phyloP scores from a whole-genome alignment of 2,888 invertebrate species.

The Crossocerus cetratus region DNA sequence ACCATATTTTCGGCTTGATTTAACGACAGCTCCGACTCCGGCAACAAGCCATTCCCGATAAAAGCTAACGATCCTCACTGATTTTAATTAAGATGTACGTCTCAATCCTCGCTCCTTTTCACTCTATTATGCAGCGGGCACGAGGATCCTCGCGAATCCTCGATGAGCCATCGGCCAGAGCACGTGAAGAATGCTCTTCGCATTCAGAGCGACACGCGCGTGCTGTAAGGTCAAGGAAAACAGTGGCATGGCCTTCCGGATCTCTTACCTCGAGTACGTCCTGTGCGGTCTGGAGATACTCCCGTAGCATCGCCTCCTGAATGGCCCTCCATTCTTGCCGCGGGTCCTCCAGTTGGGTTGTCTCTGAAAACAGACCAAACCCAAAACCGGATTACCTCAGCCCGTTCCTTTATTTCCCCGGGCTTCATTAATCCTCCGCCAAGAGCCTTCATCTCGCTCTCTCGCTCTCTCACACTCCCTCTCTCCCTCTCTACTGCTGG shows the following conservation, averaged over 20 bases:
- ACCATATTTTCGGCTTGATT: background rate
- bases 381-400: background rate
- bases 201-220: background rate
- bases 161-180: too few relatives aligned
- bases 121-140: background rate
- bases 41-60: background rate
- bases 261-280: conserved; percentile 90
- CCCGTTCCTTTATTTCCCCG: background rate
- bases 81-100: background rate
- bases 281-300: conserved; percentile 96
- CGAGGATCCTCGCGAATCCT: too few relatives aligned
- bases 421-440: too few relatives aligned
- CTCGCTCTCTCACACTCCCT: too few relatives aligned
- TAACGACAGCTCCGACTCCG: background rate
- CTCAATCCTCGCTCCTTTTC: background rate
- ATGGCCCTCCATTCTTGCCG: conserved; percentile 97
- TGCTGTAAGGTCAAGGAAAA: background rate
- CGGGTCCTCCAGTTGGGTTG: conserved; percentile 97
- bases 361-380: conserved; percentile 81
- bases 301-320: conserved; percentile 97
- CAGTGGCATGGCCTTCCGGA: conserved; percentile 11
- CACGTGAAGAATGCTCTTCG: background rate
- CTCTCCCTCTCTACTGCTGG: too few relatives aligned
- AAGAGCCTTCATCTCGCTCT: too few relatives aligned
- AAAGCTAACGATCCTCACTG: background rate